These are phyloP conservation scores for Leptura quadrifasciata DNA, from an alignment of 2,888 invertebrate species.

Conservation along the genomic window DNA sequence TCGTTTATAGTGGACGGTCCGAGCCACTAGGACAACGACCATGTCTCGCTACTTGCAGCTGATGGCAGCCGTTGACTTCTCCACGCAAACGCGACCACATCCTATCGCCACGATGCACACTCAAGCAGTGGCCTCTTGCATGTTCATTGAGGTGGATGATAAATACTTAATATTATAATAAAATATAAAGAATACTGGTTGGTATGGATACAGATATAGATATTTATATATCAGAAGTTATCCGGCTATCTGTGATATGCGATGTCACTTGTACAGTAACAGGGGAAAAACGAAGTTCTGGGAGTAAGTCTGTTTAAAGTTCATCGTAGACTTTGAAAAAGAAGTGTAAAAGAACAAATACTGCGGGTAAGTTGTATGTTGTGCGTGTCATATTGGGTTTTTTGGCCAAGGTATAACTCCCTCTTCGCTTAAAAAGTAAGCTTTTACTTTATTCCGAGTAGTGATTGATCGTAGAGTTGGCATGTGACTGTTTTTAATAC, in stretches of 20 bases:
- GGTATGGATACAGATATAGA: not conserved
- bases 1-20: too few species aligned
- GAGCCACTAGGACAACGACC: too few species aligned
- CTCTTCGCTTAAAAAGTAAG: too few species aligned
- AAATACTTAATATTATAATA: not conserved
- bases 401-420: not conserved
- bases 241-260: constrained; percentile 19
- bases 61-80: not conserved
- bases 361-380: not conserved
- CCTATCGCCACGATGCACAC: not conserved
- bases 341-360: constrained; percentile 7
- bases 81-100: not conserved
- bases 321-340: constrained; percentile 7
- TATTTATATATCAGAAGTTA: constrained; percentile 11
- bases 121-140: too few species aligned
- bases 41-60: too few species aligned
- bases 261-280: constrained; percentile 5
- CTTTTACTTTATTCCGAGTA: too few species aligned
- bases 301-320: not conserved
- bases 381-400: not conserved
- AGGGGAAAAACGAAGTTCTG: constrained; percentile 6
- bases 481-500: too few species aligned
- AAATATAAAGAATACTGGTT: not conserved
- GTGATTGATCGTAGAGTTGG: too few species aligned
- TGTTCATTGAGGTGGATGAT: not conserved